These are phyloP conservation scores for Centropus unirufus DNA, from an alignment of 2,113 vertebrate genomes.

Conservation along the genomic window DNA sequence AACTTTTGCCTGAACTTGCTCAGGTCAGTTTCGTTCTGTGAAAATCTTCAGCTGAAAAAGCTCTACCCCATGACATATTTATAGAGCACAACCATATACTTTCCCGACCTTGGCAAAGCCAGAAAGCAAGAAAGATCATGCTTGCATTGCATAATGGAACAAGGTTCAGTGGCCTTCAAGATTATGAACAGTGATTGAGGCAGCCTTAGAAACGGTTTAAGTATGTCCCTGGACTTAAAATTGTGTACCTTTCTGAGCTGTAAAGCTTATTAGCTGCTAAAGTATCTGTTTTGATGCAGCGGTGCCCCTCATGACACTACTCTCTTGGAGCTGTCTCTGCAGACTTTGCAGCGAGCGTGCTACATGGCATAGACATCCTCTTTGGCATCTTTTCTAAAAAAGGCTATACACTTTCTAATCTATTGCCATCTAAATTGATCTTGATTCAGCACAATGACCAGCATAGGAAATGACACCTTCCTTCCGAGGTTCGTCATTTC, in stretches of 20 bases:
- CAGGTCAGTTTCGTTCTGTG: background rate
- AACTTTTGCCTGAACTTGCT: background rate
- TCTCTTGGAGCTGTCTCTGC: background rate
- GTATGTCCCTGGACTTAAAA: background rate
- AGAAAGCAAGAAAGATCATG: background rate
- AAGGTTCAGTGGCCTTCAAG: background rate
- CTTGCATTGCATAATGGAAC: background rate
- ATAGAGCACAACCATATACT: background rate
- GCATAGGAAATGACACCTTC: background rate
- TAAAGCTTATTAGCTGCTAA: background rate
- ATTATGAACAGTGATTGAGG: background rate
- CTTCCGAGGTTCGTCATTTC: background rate
- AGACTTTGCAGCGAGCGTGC: background rate
- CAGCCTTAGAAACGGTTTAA: background rate
- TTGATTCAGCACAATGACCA: background rate
- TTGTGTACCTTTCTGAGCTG: background rate
- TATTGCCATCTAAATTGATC: background rate
- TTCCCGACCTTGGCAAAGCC: background rate
- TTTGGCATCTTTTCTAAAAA: background rate
- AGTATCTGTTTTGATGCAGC: background rate
- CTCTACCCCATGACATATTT: background rate
- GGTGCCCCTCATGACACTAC: fast-evolving
- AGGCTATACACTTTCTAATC: background rate
- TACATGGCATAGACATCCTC: background rate
- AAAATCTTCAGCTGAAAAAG: background rate